These are phyloP conservation scores for Misgurnus anguillicaudatus DNA, from an alignment of 2,113 vertebrate genomes.

Conservation along the genomic window DNA sequence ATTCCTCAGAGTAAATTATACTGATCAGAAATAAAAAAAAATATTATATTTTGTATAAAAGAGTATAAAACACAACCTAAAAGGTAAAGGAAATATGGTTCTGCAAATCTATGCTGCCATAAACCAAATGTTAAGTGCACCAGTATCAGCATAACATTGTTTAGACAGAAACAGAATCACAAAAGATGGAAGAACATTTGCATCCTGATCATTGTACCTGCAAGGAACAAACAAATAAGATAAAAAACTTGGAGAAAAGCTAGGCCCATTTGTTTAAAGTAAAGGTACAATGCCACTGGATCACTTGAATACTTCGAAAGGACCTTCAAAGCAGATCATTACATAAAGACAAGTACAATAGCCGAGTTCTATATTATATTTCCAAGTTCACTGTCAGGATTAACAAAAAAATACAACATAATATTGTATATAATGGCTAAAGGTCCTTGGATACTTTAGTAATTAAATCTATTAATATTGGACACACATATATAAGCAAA, in stretches of 20 bases:
- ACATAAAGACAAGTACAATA: neutral
- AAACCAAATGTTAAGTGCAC: constrained; percentile 42
- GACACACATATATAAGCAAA: neutral
- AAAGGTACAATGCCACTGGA: constrained; percentile 17
- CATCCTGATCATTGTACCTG: constrained; percentile 12
- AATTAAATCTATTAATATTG: neutral
- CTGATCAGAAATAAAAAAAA: too few relatives aligned
- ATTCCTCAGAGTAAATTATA: neutral
- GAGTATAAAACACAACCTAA: constrained; percentile 38
- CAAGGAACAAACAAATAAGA: constrained; percentile 25
- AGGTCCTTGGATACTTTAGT: neutral
- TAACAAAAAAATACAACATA: neutral
- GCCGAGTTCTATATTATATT: neutral
- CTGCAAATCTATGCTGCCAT: constrained; percentile 42
- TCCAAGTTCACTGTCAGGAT: neutral
- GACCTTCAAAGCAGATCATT: constrained; percentile 17
- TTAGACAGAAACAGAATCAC: neutral
- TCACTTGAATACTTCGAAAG: neutral
- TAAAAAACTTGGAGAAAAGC: constrained; percentile 12
- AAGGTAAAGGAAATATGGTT: constrained; percentile 39
- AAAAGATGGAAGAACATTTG: neutral
- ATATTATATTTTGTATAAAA: too few relatives aligned
- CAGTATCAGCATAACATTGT: constrained; percentile 6
- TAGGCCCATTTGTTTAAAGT: constrained; percentile 7
- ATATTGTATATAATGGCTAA: neutral